phyloP scores from a whole-genome alignment of 2,797 vertebrate species.

The Bradypodion ventrale region DNA sequence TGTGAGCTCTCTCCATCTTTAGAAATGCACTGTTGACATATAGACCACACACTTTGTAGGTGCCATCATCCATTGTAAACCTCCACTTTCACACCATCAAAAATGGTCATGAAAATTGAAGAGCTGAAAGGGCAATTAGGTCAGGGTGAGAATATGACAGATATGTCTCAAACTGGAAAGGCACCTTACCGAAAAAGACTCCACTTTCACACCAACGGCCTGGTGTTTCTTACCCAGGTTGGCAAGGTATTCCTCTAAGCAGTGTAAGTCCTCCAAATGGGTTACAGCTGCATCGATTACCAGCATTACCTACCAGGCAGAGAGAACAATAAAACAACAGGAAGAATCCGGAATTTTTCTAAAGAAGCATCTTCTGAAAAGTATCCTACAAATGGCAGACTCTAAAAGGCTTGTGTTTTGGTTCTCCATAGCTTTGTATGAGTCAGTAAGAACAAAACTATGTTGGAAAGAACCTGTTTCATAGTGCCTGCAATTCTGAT shows the following conservation, averaged over 20 bases:
- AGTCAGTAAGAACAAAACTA: background rate
- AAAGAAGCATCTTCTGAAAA: background rate
- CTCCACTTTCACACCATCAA: background rate
- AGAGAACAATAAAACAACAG: background rate
- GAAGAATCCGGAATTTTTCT: background rate
- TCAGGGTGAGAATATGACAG: background rate
- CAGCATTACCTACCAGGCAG: conserved; percentile 87
- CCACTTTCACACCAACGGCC: conserved; percentile 86
- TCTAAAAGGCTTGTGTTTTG: background rate
- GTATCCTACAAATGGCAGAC: background rate
- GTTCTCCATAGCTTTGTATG: background rate
- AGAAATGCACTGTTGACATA: background rate
- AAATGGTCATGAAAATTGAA: background rate
- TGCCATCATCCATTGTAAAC: background rate
- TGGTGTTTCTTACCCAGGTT: conserved; percentile 91
- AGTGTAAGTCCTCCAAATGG: conserved; percentile 89
- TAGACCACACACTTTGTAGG: background rate
- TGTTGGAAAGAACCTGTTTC: background rate
- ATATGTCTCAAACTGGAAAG: background rate
- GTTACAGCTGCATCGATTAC: conserved; percentile 93
- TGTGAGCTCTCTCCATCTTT: background rate
- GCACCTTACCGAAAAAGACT: conserved; percentile 87
- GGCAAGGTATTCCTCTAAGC: conserved; percentile 89
- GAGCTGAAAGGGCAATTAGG: background rate
- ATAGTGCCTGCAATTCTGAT: background rate